These are phyloP conservation scores for Athene noctua DNA, from an alignment of 2,113 vertebrate species.

Conservation along the genomic window DNA sequence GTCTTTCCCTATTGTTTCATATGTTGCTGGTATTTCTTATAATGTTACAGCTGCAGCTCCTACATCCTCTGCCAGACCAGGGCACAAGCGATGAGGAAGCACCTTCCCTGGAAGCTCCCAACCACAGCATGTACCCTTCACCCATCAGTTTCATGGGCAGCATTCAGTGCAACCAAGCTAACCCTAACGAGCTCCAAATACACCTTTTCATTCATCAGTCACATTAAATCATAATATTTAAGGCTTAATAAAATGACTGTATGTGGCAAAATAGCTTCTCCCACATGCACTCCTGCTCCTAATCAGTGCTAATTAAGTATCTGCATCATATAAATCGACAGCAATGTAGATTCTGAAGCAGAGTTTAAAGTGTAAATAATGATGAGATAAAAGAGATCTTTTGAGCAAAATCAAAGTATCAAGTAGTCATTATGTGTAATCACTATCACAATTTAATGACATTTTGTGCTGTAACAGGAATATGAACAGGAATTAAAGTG, in stretches of 20 bases:
- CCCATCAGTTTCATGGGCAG: neutral
- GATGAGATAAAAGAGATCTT: constrained; percentile 63
- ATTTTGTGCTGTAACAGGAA: constrained; percentile 26
- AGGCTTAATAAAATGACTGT: constrained; percentile 52
- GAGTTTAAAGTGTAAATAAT: constrained; percentile 62
- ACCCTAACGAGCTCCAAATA: neutral
- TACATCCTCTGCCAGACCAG: neutral
- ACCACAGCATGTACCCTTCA: neutral
- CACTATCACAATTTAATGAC: constrained; percentile 59
- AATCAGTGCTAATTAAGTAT: constrained; percentile 63
- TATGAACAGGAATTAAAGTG: constrained; percentile 7
- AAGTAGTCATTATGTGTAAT: constrained; percentile 68
- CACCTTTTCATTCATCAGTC: constrained; percentile 12
- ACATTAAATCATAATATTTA: constrained; percentile 56
- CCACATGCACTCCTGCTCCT: constrained; percentile 14
- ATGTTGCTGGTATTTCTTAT: neutral
- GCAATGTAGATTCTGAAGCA: constrained; percentile 43
- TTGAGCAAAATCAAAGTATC: constrained; percentile 62
- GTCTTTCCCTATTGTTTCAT: neutral
- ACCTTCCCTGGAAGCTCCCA: neutral
- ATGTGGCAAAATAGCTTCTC: constrained; percentile 50
- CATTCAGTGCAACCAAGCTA: neutral
- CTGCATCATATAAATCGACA: constrained; percentile 62
- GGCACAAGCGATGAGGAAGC: neutral
- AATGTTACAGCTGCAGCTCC: neutral